Base-by-base conservation (phyloP, 2,888 invertebrate species). In the Helleia helle region DNA sequence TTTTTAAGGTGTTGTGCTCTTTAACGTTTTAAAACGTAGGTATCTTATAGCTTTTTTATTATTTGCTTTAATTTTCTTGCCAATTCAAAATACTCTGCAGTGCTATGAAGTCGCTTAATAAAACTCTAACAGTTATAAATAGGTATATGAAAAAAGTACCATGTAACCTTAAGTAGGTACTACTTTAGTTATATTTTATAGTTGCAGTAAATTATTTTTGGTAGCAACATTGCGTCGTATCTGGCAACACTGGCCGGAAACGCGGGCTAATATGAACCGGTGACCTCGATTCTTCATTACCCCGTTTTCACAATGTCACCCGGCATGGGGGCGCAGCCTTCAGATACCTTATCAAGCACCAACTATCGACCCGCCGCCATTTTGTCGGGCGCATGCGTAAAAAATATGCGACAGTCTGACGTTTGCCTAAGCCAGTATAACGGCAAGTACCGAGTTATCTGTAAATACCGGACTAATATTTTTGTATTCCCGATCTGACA, bases 231-330 rank as follows among this genome's bases (percentile, higher is more conserved):
- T 14, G 14, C 26, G 15, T 15, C 8, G 11, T 12, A 34, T 5
- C 46, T 51, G 55, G 57, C 52, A 59, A 55, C 66, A 57, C 59
- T 24, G 44, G 46, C 54, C 59, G 66, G 67, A 71, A 69, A 55
- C 70, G 77, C 80, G 77, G 69, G 74, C 53, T 55, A 65, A 71
- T 71, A 64, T 59, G 61, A 76, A 65, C 47, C 51, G 48, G 62
- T 76, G 77, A 76, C 77, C 77, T 76, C 74, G 70, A 66, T 77
- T 62, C 60, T 55, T 59, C 58, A 62, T 69, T 69, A 79, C 73
- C 79, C 34, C 65, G 69, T 71, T 74, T 61, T 51, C 55, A 68
- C 71, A 73, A 71, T 69, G 69, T 67, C 71, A 68, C 65, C 62
- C 61, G 56, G 57, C 62, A 73, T 73, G 73, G 62, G 71, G 71